phyloP scores from a whole-genome alignment of 2,888 invertebrate genomes.

The Sthenelais limicola region DNA sequence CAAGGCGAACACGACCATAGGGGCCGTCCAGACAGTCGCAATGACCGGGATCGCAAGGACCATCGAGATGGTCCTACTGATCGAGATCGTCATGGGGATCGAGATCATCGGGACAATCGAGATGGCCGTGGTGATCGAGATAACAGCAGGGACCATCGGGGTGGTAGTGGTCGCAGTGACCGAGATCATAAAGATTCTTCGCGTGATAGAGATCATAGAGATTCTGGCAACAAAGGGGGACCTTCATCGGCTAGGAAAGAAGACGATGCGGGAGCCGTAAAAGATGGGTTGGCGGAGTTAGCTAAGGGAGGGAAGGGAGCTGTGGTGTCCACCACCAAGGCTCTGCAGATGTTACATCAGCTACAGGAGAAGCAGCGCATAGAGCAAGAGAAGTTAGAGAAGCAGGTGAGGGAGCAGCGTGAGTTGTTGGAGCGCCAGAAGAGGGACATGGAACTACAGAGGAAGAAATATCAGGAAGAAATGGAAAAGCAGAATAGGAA shows the following conservation, averaged over 20 bases:
- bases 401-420: constrained; percentile 13
- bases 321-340: constrained; percentile 16
- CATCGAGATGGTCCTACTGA: neutral
- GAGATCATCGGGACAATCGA: neutral
- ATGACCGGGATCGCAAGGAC: neutral
- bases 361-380: constrained; percentile 26
- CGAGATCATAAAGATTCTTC: neutral
- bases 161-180: neutral
- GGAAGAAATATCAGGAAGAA: constrained; percentile 15
- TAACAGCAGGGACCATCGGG: constrained; percentile 6
- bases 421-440: constrained; percentile 4
- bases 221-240: neutral
- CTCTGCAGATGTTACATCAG: constrained; percentile 27
- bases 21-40: no score
- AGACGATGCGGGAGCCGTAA: no score
- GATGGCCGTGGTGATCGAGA: neutral
- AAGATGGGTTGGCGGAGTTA: no score
- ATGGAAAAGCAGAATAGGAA: constrained; percentile 10
- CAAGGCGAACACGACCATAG: neutral
- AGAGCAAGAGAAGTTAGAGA: constrained; percentile 24
- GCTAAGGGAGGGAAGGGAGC: neutral
- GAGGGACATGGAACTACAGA: constrained; percentile 14
- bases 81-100: neutral
- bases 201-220: neutral
- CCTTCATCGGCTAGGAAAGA: no score